These are phyloP conservation scores for Stramonita haemastoma DNA, from an alignment of 2,888 invertebrate genomes.

Conservation along the genomic window DNA sequence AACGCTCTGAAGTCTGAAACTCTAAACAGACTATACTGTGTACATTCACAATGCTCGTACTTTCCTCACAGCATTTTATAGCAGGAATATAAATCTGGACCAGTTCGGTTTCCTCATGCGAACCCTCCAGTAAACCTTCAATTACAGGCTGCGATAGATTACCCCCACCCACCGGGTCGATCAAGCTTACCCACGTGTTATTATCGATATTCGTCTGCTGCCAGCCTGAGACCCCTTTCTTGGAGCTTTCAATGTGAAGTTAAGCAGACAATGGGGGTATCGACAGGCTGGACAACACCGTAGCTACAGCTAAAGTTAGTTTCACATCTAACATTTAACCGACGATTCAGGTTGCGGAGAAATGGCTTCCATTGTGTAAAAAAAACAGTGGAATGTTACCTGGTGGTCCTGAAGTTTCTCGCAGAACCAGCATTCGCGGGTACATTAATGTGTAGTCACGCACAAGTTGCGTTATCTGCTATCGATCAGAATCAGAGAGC, in stretches of 20 bases:
- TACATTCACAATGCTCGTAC: background rate
- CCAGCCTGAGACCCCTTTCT: no score
- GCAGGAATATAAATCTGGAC: background rate
- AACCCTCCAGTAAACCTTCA: background rate
- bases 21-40: background rate
- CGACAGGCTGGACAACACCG: background rate
- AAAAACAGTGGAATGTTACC: background rate
- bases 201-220: background rate
- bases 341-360: background rate
- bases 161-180: slow-evolving; percentile 2
- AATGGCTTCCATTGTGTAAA: background rate
- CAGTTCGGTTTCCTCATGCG: background rate
- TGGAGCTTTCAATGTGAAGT: background rate
- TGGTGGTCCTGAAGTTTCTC: background rate
- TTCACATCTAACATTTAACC: background rate
- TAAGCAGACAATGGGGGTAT: background rate
- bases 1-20: background rate
- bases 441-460: slow-evolving; percentile 8
- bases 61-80: background rate
- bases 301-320: background rate
- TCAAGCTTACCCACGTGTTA: background rate
- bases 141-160: slow-evolving; percentile 15
- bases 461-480: background rate
- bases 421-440: background rate
- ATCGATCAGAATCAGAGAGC: slow-evolving; percentile 23